A percentile compares a stretch with the other conserved stretches of the same genome.
phyloP scores from a whole-genome alignment of 92 coral and sea anemone genomes.

The Parazoanthus swiftii region DNA sequence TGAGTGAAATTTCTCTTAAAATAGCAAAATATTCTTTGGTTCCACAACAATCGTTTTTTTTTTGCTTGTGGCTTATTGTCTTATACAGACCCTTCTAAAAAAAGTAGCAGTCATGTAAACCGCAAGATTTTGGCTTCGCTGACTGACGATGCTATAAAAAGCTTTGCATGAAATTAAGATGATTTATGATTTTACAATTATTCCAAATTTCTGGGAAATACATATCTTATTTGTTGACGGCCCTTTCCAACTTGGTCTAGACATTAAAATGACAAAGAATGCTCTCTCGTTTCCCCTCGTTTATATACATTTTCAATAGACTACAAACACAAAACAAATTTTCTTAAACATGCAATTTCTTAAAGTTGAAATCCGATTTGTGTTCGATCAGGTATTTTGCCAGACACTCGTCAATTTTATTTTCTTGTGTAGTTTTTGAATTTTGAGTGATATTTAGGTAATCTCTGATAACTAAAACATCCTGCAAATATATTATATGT shows the following conservation, averaged over 20 bases:
- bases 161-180: background rate
- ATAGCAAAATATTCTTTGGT: background rate
- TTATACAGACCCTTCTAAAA: background rate
- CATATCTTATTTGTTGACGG: background rate
- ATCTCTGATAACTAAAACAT: background rate
- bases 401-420: background rate
- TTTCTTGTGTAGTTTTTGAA: background rate
- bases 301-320: background rate
- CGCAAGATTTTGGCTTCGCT: background rate
- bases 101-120: background rate
- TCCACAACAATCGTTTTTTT: background rate
- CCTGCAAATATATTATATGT: background rate
- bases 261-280: constrained; percentile 3
- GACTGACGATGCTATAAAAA: background rate
- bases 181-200: constrained; percentile 3
- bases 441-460: background rate
- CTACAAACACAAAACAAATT: background rate
- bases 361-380: background rate
- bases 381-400: background rate
- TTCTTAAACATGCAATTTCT: background rate
- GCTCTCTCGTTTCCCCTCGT: background rate
- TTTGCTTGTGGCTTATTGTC: background rate
- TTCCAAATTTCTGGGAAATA: background rate
- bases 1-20: background rate
- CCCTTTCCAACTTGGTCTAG: background rate